Base-by-base conservation (phyloP, 2,113 vertebrate genomes). In the Cynoglossus semilaevis region DNA sequence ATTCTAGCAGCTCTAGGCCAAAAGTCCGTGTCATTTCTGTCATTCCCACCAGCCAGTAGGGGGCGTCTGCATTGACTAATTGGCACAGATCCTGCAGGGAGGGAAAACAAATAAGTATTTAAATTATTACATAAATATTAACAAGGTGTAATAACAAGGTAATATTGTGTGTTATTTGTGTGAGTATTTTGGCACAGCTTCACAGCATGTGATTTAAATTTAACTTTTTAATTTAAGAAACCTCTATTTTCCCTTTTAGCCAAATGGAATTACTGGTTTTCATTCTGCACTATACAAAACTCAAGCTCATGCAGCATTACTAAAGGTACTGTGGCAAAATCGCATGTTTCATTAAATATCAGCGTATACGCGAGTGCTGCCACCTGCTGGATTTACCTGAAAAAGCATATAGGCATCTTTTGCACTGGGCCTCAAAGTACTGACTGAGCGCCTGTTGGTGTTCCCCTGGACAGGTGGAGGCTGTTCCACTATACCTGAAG, bases 381-480 rank as follows among this genome's bases (percentile, higher is more conserved):
- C 85, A 19, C 63, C 81, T 43, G 54, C 63, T 78, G 83, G 85
- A 63, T 55, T 22, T 76, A 98, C 97, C 96, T 99, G 97, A 81
- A 99, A 99, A 70, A 99, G 92, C 97, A 99, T 98, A 82, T 99
- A 99, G 7, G 97, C 95, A 56, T 99, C 97, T 88, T 97, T 99
- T 67, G 96, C 97, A 82, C 96, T 97, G 19, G 97, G 97, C 72
- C 93, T 94, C 78, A 99, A 91, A 0, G 95, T 95, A 63, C 93
- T 97, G 77, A 97, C 93, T 49, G 94, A 95, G 58, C 96, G 92
- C 71, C 96, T 91, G 85, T 97, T 98, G 85, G 95, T 97, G 70
- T 98, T 98, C 63, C 93, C 95, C 81, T 94, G 94, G 62, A 96
- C 80, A 43, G 90, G 88, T 53, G 90, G 83, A 53, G 92, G 91